Evolutionary conservation across 1,140 invertebrate species (phyloP).

Genomic region (Drosophila cardini): DNA sequence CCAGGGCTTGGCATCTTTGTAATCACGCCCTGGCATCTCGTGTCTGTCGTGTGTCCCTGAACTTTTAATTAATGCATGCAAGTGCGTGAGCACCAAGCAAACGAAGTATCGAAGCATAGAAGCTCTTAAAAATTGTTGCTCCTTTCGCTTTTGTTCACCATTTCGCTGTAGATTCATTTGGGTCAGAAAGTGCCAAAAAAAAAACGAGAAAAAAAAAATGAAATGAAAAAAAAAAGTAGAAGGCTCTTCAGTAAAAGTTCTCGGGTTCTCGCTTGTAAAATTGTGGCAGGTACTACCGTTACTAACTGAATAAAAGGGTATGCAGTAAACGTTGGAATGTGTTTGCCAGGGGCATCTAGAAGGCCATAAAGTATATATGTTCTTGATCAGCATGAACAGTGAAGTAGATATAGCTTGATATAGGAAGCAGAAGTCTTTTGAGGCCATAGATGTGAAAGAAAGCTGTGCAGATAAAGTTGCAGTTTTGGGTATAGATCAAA

Average conservation of each 20-base stretch:
- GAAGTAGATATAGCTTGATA: too few relatives aligned
- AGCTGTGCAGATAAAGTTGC: too few relatives aligned
- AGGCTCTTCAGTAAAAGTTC: neutral
- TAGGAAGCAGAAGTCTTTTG: too few relatives aligned
- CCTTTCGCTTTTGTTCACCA: constrained; percentile 8
- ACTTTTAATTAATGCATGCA: constrained; percentile 54
- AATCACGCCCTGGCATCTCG: constrained; percentile 51
- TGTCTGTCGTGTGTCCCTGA: constrained; percentile 43
- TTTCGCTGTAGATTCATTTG: constrained; percentile 15
- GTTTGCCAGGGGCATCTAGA: too few relatives aligned
- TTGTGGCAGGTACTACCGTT: too few relatives aligned
- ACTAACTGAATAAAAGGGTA: too few relatives aligned
- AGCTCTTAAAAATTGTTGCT: constrained; percentile 23
- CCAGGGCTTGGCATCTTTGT: constrained; percentile 26
- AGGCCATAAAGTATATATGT: too few relatives aligned
- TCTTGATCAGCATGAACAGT: too few relatives aligned
- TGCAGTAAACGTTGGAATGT: too few relatives aligned
- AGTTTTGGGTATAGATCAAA: too few relatives aligned
- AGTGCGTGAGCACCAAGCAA: constrained; percentile 32
- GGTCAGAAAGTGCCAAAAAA: constrained; percentile 29
- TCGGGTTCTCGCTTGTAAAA: constrained; percentile 30
- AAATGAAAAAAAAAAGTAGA: constrained; percentile 2
- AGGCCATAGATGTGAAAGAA: too few relatives aligned
- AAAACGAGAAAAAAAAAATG: constrained; percentile 5
- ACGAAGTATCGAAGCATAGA: constrained; percentile 17